Conservation (phyloP, 2,888 invertebrate species). For the Campoplex capitator region DNA sequence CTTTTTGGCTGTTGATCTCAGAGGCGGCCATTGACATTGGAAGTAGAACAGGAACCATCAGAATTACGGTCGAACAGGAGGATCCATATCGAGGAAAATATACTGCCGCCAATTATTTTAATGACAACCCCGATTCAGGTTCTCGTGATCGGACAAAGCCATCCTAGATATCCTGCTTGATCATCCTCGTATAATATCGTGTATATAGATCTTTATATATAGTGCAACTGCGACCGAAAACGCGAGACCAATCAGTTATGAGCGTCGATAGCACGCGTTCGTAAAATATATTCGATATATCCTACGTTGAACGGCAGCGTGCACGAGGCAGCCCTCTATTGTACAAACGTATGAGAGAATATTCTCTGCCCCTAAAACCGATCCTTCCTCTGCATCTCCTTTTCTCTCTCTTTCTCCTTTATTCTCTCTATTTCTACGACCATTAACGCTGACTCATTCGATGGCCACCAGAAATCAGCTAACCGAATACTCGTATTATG, state of each 20-base stretch:
- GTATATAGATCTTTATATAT: not conserved
- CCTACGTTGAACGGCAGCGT: constrained; percentile 38
- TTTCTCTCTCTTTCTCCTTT: constrained; percentile 32
- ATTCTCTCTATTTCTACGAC: constrained; percentile 16
- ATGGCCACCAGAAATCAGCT: constrained; percentile 35
- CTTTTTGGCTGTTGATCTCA: not conserved
- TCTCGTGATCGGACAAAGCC: constrained; percentile 42
- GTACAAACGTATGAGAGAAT: constrained; percentile 46
- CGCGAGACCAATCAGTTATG: constrained; percentile 66
- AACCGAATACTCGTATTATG: constrained; percentile 26
- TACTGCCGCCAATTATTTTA: constrained; percentile 63
- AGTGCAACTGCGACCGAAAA: constrained; percentile 37
- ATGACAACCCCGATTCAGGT: constrained; percentile 52
- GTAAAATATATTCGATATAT: constrained; percentile 65
- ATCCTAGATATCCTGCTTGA: not conserved
- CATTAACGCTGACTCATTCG: constrained; percentile 59
- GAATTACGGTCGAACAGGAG: constrained; percentile 10
- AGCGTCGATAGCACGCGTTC: constrained; percentile 65
- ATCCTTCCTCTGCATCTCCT: constrained; percentile 10
- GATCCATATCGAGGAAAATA: constrained; percentile 34
- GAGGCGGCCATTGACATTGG: not conserved
- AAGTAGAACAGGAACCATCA: not conserved
- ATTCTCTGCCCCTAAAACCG: constrained; percentile 4
- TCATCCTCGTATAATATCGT: not conserved
- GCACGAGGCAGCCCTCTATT: constrained; percentile 61